Percentiles rank a stretch among this genome's conserved stretches.
phyloP scores from a whole-genome alignment of 2,888 invertebrate genomes.

The Plebejus melissa region DNA sequence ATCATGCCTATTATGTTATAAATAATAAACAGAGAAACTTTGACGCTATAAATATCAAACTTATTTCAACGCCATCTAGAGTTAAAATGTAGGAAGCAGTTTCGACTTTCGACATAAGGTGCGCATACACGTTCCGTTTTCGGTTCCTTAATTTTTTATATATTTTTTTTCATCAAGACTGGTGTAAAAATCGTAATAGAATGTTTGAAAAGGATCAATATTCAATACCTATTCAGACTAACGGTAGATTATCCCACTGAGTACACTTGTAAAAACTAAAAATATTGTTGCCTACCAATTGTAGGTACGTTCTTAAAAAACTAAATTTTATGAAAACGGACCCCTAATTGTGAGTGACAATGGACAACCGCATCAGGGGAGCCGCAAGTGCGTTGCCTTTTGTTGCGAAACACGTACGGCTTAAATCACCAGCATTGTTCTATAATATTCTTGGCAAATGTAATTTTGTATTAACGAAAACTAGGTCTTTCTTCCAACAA shows the following conservation, averaged over 20 bases:
- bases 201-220: background rate
- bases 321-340: background rate
- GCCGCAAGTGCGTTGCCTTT: constrained; percentile 27
- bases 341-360: background rate
- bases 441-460: constrained; percentile 36
- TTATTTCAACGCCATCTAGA: background rate
- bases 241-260: background rate
- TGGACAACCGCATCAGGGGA: background rate
- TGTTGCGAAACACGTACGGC: constrained; percentile 27
- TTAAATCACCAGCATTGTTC: constrained; percentile 36
- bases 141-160: background rate
- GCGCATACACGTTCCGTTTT: background rate
- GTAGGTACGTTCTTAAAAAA: no score
- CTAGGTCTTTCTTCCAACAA: constrained; percentile 71
- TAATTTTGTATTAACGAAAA: constrained; percentile 50
- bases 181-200: background rate
- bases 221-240: background rate
- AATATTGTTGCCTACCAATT: no score
- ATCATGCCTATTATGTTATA: background rate
- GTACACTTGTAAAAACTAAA: no score
- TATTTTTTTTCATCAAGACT: background rate
- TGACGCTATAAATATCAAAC: background rate
- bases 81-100: background rate
- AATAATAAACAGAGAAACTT: background rate
- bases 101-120: background rate